A percentile compares a stretch with the other conserved stretches of the same genome.
Evolutionary conservation across 2,888 invertebrate genomes (phyloP).

Genomic region (Pammene fasciana): DNA sequence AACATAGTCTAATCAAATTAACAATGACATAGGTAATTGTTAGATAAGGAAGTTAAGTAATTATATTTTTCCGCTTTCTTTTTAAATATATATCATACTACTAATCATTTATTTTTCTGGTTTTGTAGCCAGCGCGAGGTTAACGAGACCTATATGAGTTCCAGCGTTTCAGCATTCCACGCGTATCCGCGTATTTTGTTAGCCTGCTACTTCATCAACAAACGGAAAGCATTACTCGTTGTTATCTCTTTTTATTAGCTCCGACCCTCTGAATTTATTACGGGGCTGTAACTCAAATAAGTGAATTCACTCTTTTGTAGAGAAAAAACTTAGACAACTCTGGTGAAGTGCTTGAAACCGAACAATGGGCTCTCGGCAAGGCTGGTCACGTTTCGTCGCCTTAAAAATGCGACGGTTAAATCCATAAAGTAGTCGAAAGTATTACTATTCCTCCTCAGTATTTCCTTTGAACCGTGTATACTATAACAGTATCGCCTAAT

Average conservation of each 20-base stretch:
- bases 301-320: slow-evolving; percentile 73
- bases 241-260: slow-evolving; percentile 67
- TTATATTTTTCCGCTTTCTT: background rate
- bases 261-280: slow-evolving; percentile 69
- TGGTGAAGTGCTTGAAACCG: slow-evolving; percentile 68
- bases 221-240: slow-evolving; percentile 64
- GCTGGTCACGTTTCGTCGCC: slow-evolving; percentile 78
- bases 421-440: slow-evolving; percentile 78
- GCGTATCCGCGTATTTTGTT: slow-evolving; percentile 43
- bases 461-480: slow-evolving; percentile 70
- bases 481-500: slow-evolving; percentile 63
- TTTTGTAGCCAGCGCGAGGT: background rate
- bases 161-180: slow-evolving; percentile 28
- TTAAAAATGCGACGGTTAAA: slow-evolving; percentile 80
- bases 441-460: slow-evolving; percentile 75
- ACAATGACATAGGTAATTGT: too few relatives aligned
- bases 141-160: slow-evolving; percentile 17
- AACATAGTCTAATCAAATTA: too few relatives aligned
- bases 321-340: slow-evolving; percentile 57
- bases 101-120: background rate
- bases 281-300: slow-evolving; percentile 73
- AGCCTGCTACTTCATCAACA: slow-evolving; percentile 63
- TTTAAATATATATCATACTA: background rate
- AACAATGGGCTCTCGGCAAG: slow-evolving; percentile 71
- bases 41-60: too few relatives aligned